phyloP scores from a whole-genome alignment of 1,140 invertebrate genomes.

The Augochlora pura region DNA sequence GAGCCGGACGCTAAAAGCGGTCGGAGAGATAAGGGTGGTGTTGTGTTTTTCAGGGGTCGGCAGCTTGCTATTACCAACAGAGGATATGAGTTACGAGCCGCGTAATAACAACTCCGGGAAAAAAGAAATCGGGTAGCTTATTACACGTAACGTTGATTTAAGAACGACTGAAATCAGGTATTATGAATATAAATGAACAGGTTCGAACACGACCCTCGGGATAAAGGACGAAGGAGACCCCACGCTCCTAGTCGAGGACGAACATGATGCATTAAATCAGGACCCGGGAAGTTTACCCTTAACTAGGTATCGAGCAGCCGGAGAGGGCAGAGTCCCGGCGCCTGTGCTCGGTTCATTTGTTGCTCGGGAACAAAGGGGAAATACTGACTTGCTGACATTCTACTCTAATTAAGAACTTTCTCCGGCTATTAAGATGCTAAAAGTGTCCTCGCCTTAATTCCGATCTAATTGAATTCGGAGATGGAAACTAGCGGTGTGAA shows the following conservation, averaged over 20 bases:
- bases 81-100: neutral
- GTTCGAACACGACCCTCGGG: constrained; percentile 18
- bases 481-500: neutral
- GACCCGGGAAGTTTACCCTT: constrained; percentile 10
- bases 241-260: constrained; percentile 5
- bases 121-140: neutral
- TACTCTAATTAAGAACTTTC: neutral
- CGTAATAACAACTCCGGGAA: neutral
- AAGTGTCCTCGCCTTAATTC: neutral
- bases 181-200: constrained; percentile 43
- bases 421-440: neutral
- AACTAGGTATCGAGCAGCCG: constrained; percentile 17
- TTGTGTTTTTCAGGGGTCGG: neutral
- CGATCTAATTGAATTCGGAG: neutral
- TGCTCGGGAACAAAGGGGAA: constrained; percentile 1
- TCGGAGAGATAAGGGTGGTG: too few species aligned
- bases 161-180: constrained; percentile 9
- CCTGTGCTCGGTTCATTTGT: constrained; percentile 20
- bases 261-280: constrained; percentile 32
- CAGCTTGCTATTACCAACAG: neutral
- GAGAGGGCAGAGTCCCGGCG: neutral
- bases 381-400: neutral
- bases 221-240: constrained; percentile 20
- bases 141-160: constrained; percentile 24
- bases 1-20: too few species aligned